Conservation (phyloP, 2,113 vertebrate species). For the Vombatus ursinus region DNA sequence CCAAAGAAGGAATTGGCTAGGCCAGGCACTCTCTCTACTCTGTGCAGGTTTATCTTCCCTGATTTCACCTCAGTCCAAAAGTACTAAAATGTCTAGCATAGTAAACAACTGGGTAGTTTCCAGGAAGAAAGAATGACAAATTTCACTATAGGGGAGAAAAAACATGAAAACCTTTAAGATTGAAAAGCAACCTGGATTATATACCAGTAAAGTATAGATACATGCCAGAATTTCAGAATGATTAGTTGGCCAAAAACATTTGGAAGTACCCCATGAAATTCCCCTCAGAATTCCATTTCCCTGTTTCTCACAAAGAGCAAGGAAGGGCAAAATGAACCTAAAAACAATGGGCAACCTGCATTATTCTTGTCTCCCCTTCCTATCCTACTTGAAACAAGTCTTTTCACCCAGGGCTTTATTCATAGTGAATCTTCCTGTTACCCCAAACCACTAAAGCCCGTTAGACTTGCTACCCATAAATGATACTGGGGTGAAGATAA, state of each 20-base stretch:
- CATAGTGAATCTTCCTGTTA: neutral
- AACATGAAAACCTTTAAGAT: neutral
- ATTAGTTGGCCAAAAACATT: neutral
- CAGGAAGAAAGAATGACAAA: neutral
- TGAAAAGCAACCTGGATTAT: neutral
- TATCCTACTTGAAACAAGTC: neutral
- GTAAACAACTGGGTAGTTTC: neutral
- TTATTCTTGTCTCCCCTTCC: neutral
- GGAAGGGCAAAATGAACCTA: neutral
- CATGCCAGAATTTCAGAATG: neutral
- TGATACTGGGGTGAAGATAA: neutral
- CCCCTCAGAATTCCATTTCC: neutral
- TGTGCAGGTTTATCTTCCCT: neutral
- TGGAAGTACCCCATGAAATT: neutral
- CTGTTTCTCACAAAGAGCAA: neutral
- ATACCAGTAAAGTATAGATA: neutral
- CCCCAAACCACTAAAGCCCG: neutral
- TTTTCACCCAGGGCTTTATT: neutral
- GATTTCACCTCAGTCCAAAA: neutral
- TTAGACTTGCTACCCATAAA: neutral
- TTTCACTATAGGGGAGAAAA: neutral
- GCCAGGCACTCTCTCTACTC: neutral
- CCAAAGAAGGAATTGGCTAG: neutral
- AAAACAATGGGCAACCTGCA: neutral
- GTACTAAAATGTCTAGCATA: neutral